Conservation (phyloP, 30 jellyfish, hydroid and myxozoan genomes). For the Pseudorhiza aurosa region DNA sequence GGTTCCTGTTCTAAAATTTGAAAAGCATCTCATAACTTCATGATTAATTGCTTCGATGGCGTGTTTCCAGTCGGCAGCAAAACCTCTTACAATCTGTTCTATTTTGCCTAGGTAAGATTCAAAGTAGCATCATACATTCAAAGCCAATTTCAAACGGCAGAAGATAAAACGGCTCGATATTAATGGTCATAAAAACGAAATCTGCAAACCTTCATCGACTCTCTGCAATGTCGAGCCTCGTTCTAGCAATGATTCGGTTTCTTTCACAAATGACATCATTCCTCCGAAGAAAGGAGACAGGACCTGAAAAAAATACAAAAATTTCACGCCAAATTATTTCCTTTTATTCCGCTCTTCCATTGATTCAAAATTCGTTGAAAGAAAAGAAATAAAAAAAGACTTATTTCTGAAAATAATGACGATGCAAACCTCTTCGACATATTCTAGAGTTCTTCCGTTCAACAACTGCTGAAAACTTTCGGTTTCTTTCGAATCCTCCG, state of each 20-base stretch:
- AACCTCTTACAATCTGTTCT: constrained; percentile 88
- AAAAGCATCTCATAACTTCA: constrained; percentile 94
- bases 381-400: too few species aligned
- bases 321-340: too few species aligned
- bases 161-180: too few species aligned
- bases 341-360: too few species aligned
- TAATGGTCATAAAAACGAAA: too few species aligned
- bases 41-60: constrained; percentile 91
- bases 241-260: constrained; percentile 85
- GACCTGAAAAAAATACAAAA: constrained; percentile 40
- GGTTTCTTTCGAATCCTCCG: constrained; percentile 91
- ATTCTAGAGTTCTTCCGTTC: constrained; percentile 83
- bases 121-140: not conserved
- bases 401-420: too few species aligned
- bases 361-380: too few species aligned
- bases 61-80: constrained; percentile 89
- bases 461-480: constrained; percentile 84
- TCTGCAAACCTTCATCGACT: constrained; percentile 84
- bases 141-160: too few species aligned
- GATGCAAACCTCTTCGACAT: constrained; percentile 96
- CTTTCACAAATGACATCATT: constrained; percentile 88
- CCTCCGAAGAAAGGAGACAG: constrained; percentile 93
- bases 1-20: constrained; percentile 90
- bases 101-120: constrained; percentile 57
- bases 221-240: constrained; percentile 68